Evolutionary conservation across 2,797 vertebrate species (phyloP), one percentile per base, ranked within the genome.

Genomic region (Melanotaenia parkinsoni): DNA sequence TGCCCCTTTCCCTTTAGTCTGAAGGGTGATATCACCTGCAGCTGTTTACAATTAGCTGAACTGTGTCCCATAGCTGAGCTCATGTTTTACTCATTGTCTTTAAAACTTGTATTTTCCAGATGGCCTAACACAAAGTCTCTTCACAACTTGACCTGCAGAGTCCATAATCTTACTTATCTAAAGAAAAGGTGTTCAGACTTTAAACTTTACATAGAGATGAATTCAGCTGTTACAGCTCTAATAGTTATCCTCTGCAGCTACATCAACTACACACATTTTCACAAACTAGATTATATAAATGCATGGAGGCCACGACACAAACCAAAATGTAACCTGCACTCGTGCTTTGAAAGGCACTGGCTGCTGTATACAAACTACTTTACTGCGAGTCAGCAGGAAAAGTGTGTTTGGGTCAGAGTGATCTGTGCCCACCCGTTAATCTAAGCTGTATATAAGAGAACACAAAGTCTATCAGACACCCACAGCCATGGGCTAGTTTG

Each of bases 41-140:
- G 85, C 78, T 91, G 91, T 89, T 90, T 87, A 91, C 87, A 85
- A 88, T 90, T 91, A 90, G 74, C 74, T 63, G 61, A 79, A 80
- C 65, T 74, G 70, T 83, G 77, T 86, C 86, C 86, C 75, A 16
- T 54, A 68, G 80, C 72, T 57, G 47, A 16, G 67, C 79, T 88
- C 80, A 78, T 70, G 77, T 87, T 89, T 85, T 81, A 88, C 83
- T 89, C 72, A 18, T 47, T 80, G 79, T 73, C 74, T 81, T 87
- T 78, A 85, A 85, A 85, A 81, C 61, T 77, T 56, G 69, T 45
- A 85, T 74, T 82, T 85, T 85, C 87, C 88, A 89, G 77, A 88
- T 83, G 84, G 82, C 78, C 67, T 61, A 33, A 74, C 71, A 40
- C 63, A 58, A 79, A 71, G 75, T 67, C 79, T 43, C 77, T 77